Evolutionary conservation across 2,888 invertebrate species (phyloP).

Genomic region (Chesias legatella): DNA sequence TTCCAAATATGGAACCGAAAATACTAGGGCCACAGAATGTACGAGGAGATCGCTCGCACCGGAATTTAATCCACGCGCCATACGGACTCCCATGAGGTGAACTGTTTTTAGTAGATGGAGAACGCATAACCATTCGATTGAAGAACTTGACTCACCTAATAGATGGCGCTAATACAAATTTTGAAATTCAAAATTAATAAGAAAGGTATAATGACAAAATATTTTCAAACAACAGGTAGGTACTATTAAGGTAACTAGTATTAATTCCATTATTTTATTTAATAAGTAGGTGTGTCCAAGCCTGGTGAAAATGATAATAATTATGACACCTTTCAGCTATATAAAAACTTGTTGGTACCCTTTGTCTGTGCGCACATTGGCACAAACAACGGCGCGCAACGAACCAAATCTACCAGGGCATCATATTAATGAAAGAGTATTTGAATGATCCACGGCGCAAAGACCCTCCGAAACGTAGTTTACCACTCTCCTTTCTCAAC

Average conservation of each 20-base stretch:
- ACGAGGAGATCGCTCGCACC: constrained; percentile 31
- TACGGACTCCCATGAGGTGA: constrained; percentile 4
- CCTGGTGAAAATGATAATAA: too few relatives aligned
- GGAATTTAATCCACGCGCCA: constrained; percentile 26
- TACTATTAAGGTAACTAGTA: too few relatives aligned
- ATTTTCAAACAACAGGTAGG: too few relatives aligned
- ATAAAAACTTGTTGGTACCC: too few relatives aligned
- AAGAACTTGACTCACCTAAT: constrained; percentile 11
- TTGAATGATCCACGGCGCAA: constrained; percentile 42
- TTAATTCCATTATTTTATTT: too few relatives aligned
- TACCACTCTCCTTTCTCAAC: constrained; percentile 42
- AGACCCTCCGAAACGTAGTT: constrained; percentile 44
- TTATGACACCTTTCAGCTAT: too few relatives aligned
- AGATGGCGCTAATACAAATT: constrained; percentile 31
- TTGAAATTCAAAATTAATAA: too few relatives aligned
- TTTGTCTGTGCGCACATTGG: constrained; percentile 1
- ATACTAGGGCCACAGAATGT: constrained; percentile 58
- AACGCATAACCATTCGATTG: constrained; percentile 4
- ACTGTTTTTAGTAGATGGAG: constrained; percentile 10
- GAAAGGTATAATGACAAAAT: too few relatives aligned
- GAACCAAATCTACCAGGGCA: constrained; percentile 59
- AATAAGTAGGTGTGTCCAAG: too few relatives aligned
- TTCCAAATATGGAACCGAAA: constrained; percentile 69
- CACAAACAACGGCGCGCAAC: constrained; percentile 34
- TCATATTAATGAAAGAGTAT: constrained; percentile 48